Conservation (phyloP, 2,797 vertebrate species). For the Enteromius unitaeniatus region DNA sequence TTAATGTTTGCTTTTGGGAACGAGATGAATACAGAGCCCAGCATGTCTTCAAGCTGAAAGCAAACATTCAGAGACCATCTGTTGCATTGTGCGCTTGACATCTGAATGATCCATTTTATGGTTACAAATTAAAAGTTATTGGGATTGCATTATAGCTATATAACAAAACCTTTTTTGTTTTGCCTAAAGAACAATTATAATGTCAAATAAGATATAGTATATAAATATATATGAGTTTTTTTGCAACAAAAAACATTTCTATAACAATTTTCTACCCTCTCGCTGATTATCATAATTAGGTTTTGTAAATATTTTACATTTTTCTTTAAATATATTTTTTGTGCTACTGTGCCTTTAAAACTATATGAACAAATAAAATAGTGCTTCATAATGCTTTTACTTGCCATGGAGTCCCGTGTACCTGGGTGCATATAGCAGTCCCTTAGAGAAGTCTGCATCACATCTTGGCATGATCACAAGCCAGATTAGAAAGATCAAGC, state of each 20-base stretch:
- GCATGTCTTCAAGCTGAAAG: slow-evolving; percentile 16
- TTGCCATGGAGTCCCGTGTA: neutral
- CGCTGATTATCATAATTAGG: neutral
- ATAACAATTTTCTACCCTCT: neutral
- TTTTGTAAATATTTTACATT: too few relatives aligned
- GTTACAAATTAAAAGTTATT: neutral
- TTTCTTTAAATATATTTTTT: too few relatives aligned
- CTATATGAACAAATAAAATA: neutral
- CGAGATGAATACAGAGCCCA: slow-evolving; percentile 1
- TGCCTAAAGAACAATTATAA: neutral
- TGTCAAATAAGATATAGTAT: neutral
- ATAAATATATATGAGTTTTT: neutral
- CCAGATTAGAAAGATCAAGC: neutral
- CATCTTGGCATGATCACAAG: neutral
- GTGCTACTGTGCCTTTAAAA: neutral
- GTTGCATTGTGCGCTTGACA: neutral
- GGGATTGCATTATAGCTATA: neutral
- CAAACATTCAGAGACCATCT: slow-evolving; percentile 24
- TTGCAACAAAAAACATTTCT: neutral
- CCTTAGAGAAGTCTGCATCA: neutral
- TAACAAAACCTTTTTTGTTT: neutral
- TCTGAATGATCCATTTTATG: neutral
- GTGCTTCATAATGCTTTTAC: neutral
- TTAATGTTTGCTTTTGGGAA: slow-evolving; percentile 31
- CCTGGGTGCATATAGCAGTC: neutral